Evolutionary conservation across 2,888 invertebrate genomes (phyloP).

Genomic region (Thyatira batis): DNA sequence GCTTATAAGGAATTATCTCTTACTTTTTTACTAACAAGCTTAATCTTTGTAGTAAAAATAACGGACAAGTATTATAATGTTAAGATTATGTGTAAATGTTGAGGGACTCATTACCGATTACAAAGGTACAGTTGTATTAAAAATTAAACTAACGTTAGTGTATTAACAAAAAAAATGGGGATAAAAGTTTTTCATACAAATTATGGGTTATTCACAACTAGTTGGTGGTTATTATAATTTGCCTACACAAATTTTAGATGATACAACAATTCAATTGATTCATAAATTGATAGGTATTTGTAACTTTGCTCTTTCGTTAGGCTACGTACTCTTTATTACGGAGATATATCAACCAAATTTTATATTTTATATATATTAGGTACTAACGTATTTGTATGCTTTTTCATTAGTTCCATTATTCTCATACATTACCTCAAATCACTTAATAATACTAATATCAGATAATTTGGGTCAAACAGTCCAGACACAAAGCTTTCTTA

Average conservation of each 20-base stretch:
- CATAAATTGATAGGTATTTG: too few species aligned
- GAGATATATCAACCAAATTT: too few species aligned
- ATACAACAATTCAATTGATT: too few species aligned
- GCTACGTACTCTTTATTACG: too few species aligned
- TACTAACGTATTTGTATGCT: background rate
- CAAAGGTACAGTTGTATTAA: background rate
- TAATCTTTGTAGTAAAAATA: background rate
- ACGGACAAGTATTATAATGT: background rate
- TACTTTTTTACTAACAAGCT: background rate
- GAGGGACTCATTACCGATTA: background rate
- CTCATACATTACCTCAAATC: background rate
- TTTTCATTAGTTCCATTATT: too few species aligned
- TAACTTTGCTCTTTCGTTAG: too few species aligned
- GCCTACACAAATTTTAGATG: too few species aligned
- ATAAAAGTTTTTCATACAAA: too few species aligned
- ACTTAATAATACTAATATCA: background rate
- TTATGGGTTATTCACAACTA: too few species aligned
- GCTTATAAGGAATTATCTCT: background rate
- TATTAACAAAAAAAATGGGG: background rate
- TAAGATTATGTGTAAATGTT: background rate
- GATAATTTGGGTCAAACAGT: conserved; percentile 11
- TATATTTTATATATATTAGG: too few species aligned
- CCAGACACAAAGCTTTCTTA: conserved; percentile 28
- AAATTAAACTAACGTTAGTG: background rate
- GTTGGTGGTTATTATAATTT: background rate